Evolutionary conservation across 2,797 vertebrate genomes (phyloP).

Genomic region (Trachurus trachurus): DNA sequence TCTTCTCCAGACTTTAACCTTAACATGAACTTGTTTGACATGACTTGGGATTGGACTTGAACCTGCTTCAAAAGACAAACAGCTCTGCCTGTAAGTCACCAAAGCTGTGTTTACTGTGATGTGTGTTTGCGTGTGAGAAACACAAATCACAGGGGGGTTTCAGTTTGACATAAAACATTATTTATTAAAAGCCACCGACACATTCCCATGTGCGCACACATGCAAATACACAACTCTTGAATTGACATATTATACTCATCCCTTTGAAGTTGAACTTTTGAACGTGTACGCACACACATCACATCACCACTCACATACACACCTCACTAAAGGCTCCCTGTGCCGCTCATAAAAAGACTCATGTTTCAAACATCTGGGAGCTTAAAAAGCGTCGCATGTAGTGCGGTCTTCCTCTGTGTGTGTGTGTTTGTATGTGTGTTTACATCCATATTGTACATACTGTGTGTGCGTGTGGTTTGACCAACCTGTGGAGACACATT

Average conservation of each 20-base stretch:
- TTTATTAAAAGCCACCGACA: conserved; percentile 55
- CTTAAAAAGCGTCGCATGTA: conserved; percentile 67
- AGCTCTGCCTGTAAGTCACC: conserved; percentile 39
- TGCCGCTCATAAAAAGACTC: conserved; percentile 75
- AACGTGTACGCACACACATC: conserved; percentile 40
- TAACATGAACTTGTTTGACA: neutral
- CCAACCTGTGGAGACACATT: conserved; percentile 19
- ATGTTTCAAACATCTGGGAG: conserved; percentile 83
- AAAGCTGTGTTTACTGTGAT: conserved; percentile 24
- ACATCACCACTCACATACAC: conserved; percentile 42
- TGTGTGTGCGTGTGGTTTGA: conserved; percentile 20
- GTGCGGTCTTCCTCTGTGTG: conserved; percentile 54
- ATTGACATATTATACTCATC: conserved; percentile 60
- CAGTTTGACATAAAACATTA: conserved; percentile 36
- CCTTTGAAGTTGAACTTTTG: conserved; percentile 78
- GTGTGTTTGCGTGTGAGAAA: conserved; percentile 33
- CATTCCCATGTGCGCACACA: conserved; percentile 29
- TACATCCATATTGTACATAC: neutral
- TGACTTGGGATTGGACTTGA: neutral
- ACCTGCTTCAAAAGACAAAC: conserved; percentile 29
- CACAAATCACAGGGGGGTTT: neutral
- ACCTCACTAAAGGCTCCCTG: conserved; percentile 61
- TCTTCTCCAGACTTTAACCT: neutral
- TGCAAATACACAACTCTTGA: conserved; percentile 39
- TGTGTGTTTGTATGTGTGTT: conserved; percentile 44